phyloP scores from a whole-genome alignment of 2,113 vertebrate genomes.

The Pristiophorus japonicus region DNA sequence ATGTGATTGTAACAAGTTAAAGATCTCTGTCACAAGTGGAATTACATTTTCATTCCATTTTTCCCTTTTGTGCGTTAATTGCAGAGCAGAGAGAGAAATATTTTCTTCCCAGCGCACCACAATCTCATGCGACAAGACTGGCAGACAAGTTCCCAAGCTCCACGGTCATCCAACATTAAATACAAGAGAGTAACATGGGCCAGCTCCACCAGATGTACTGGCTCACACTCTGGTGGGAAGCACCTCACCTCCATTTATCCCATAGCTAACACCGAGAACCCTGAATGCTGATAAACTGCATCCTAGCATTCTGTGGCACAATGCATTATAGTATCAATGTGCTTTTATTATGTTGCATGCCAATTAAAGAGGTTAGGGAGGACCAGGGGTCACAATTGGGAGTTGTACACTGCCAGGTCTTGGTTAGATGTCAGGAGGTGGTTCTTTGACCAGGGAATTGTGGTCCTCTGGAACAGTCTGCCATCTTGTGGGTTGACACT shows the following conservation, averaged over 20 bases:
- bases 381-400: no score
- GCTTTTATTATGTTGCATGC: neutral
- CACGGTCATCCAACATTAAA: neutral
- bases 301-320: neutral
- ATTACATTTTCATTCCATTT: neutral
- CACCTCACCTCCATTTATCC: neutral
- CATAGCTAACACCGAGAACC: neutral
- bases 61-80: neutral
- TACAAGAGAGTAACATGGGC: neutral
- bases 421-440: no score
- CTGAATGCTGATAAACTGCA: neutral
- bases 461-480: no score
- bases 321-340: neutral
- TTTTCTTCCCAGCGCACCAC: neutral
- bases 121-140: neutral
- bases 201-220: no score
- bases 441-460: no score
- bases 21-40: neutral
- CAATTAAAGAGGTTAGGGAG: no score
- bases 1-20: neutral
- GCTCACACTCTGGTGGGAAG: neutral
- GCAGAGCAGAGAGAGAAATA: neutral
- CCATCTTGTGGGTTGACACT: no score
- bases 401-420: no score
- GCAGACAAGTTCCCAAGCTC: neutral